Evolutionary conservation across 2,888 invertebrate genomes (phyloP).

Genomic region (Stegana nigrithorax): DNA sequence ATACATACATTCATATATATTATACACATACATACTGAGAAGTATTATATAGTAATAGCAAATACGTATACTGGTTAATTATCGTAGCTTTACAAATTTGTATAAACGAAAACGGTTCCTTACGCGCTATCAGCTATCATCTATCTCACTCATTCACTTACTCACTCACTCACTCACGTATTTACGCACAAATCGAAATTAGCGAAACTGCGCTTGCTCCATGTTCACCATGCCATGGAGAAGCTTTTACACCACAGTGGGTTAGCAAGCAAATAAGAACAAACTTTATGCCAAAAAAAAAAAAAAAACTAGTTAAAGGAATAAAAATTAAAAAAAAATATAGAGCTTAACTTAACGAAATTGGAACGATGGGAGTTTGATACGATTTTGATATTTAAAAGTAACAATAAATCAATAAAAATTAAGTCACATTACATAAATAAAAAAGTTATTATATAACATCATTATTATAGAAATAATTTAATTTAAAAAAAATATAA

Average conservation of each 20-base stretch:
- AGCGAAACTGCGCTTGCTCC: not conserved
- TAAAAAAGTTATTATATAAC: no score
- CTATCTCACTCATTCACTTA: not conserved
- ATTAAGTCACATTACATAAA: no score
- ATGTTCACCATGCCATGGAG: no score
- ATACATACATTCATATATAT: constrained; percentile 24
- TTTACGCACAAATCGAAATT: not conserved
- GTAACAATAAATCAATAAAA: no score
- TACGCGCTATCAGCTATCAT: not conserved
- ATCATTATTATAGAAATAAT: no score
- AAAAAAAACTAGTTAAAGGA: not conserved
- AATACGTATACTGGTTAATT: constrained; percentile 52
- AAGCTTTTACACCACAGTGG: no score
- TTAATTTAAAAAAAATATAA: no score
- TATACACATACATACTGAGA: not conserved
- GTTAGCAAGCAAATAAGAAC: no score
- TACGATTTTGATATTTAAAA: no score
- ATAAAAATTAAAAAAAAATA: not conserved
- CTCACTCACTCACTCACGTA: not conserved
- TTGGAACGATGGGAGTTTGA: no score
- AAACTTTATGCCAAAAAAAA: not conserved
- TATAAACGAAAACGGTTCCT: constrained; percentile 41
- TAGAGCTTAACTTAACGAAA: no score
- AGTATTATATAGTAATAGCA: constrained; percentile 34
- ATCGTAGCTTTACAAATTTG: constrained; percentile 39